A percentile compares a stretch with the other conserved stretches of the same genome.
phyloP scores from a whole-genome alignment of 2,113 vertebrate genomes.

The Myotis davidii region DNA sequence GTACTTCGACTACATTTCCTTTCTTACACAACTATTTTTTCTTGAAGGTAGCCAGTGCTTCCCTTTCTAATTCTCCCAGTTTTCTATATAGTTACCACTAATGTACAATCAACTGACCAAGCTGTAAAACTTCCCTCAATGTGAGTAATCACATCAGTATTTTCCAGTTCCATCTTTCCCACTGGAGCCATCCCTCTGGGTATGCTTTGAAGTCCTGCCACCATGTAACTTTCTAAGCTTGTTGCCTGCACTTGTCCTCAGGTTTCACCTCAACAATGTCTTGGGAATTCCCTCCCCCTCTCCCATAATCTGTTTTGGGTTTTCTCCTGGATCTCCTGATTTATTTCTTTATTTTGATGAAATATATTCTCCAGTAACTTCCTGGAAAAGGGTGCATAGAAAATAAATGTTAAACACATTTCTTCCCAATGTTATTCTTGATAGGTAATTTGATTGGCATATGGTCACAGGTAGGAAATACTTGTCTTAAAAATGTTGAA shows the following conservation, averaged over 20 bases:
- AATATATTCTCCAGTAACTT: not conserved
- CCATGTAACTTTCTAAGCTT: too few species aligned
- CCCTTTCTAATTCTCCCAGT: not conserved
- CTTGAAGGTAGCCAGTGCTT: not conserved
- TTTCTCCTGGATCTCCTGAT: not conserved
- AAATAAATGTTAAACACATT: too few species aligned
- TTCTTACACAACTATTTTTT: not conserved
- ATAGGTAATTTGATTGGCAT: not conserved
- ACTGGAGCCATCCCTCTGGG: not conserved
- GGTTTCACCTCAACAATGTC: not conserved
- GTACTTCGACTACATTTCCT: not conserved
- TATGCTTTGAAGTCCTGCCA: too few species aligned
- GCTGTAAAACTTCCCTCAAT: not conserved
- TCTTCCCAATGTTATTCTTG: not conserved
- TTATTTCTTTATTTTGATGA: not conserved
- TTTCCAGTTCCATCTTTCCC: not conserved
- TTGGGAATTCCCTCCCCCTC: not conserved
- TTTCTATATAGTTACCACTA: not conserved
- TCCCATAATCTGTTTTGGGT: not conserved
- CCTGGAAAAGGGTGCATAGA: not conserved
- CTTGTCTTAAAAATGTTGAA: not conserved
- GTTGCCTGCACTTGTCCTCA: rapidly evolving
- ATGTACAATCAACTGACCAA: not conserved
- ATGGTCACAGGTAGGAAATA: not conserved
- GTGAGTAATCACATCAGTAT: not conserved